Evolutionary conservation across 2,797 vertebrate genomes (phyloP).

Genomic region (Enteromius afrohamiltoni): DNA sequence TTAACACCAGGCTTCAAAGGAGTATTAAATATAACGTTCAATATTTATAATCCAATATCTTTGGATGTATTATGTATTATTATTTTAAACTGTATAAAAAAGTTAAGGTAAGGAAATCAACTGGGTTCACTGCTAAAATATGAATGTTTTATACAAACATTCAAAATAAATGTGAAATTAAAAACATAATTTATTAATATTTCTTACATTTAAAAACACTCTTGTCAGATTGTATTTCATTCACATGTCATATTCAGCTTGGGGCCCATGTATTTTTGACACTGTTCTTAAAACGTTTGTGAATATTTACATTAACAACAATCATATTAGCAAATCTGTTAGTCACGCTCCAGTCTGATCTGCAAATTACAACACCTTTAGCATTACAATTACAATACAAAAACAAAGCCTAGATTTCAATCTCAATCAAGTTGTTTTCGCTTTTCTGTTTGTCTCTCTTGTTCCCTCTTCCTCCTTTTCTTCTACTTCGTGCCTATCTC

Average conservation of each 20-base stretch:
- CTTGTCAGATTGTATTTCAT: neutral
- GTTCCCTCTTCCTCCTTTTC: constrained; percentile 1
- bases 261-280: neutral
- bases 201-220: too few relatives aligned
- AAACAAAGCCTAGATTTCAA: neutral
- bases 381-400: neutral
- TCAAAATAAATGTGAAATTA: neutral
- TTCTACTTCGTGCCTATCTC: constrained; percentile 38
- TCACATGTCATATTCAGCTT: neutral
- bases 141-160: neutral
- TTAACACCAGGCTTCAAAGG: too few relatives aligned
- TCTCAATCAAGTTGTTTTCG: neutral
- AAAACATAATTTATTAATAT: neutral
- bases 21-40: too few relatives aligned
- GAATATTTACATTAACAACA: neutral
- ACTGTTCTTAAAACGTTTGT: neutral
- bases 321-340: neutral
- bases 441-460: constrained; percentile 16
- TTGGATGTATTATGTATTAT: too few relatives aligned
- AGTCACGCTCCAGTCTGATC: neutral
- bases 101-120: too few relatives aligned
- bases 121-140: neutral
- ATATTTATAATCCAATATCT: too few relatives aligned
- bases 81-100: too few relatives aligned
- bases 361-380: neutral